Evolutionary conservation across 2,113 vertebrate species (phyloP).

Genomic region (Cygnus atratus): DNA sequence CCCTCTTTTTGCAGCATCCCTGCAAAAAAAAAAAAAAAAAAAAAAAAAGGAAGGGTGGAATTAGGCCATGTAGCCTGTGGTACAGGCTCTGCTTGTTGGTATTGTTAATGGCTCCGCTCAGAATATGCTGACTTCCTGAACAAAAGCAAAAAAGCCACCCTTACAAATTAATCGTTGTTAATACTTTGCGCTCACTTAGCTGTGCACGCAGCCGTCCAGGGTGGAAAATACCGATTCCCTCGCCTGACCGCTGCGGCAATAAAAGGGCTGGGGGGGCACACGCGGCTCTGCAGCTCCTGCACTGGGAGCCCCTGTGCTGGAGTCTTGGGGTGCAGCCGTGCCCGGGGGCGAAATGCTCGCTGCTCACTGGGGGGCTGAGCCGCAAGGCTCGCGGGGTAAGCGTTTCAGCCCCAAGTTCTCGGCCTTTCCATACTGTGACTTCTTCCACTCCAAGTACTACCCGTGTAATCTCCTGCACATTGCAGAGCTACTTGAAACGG

Average conservation of each 20-base stretch:
- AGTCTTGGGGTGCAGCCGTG: neutral
- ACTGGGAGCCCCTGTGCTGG: neutral
- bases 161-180: slow-evolving; percentile 40
- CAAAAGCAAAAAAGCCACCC: slow-evolving; percentile 19
- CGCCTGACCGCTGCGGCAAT: neutral
- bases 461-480: slow-evolving; percentile 31
- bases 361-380: neutral
- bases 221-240: neutral
- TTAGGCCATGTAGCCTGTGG: slow-evolving; percentile 39
- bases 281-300: neutral
- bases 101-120: slow-evolving; percentile 11
- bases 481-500: slow-evolving; percentile 56
- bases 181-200: neutral
- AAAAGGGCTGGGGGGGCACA: neutral
- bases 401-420: slow-evolving; percentile 20
- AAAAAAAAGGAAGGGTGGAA: neutral
- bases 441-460: slow-evolving; percentile 51
- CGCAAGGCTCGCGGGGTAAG: neutral
- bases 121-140: slow-evolving; percentile 41
- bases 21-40: too few species aligned
- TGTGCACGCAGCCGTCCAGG: neutral
- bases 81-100: slow-evolving; percentile 17
- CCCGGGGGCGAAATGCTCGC: too few species aligned
- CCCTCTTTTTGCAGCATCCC: too few species aligned
- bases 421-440: neutral